Evolutionary conservation across 1,140 invertebrate species (phyloP), one percentile per base, ranked within the genome.

Genomic region (Lordiphosa mommai): DNA sequence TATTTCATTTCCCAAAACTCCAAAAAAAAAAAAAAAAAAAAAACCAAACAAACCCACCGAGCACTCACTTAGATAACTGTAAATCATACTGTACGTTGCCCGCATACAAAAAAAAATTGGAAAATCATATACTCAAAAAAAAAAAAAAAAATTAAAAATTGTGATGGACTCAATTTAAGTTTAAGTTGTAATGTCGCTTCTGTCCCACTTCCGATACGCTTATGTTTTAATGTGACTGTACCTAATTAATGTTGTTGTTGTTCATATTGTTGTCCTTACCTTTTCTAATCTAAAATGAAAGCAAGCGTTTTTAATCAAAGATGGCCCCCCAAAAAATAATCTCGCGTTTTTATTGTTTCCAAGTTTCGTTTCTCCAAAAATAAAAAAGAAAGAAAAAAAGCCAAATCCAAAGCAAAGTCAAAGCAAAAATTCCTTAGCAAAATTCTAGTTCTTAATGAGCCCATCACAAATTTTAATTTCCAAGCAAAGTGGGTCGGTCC

Each of bases 241-340:
- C 6, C 40, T 34, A 20, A 32, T 53, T 60, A 36, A 32, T 46
- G 33, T 48, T 43, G 56, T 50, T 34, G 49, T 57, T 66, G 57
- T 32, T 48, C 30, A 8, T 55, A 38, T 30, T 14, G 34, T 53
- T 32, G 44, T 47, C 30, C 14, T 29, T 14, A 44, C 12, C 37
- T 16, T 37, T 12, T 12, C 7, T 10, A 33, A 43, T 12, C 9
- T 10, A 33, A 32, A 63, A 56, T 63, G 61, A 82, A 61, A 69
- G 59, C 86, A 88, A 87, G 80, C 89, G 82, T 88, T 88, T 88
- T 88, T 89, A 87, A 85, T 85, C 84, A 89, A 88, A 87, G 85
- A 88, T 82, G 61, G 66, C 69, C 59, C 27, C 36, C 32, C 40
- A 36, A n/a, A n/a, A n/a, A n/a, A n/a, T 34, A 49, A 40, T 56